Conservation (phyloP, 2,888 invertebrate species). For the Drosophila emarginata region DNA sequence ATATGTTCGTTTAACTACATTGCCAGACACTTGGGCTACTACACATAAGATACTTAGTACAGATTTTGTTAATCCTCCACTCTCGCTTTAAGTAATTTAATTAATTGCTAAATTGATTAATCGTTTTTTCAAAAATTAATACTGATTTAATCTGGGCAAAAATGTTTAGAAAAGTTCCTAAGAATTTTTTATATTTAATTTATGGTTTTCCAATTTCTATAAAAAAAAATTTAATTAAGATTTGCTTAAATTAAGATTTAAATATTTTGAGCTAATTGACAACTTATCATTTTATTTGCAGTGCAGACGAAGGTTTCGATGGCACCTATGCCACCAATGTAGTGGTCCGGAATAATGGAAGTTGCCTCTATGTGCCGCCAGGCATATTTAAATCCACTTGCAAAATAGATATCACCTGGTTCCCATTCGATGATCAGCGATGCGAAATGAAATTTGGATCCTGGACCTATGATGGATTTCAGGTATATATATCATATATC, state of each 20-base stretch:
- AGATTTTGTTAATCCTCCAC: neutral
- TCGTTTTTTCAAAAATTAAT: conserved; percentile 5
- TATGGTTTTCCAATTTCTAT: too few species aligned
- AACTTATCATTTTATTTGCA: conserved; percentile 80
- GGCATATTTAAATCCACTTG: conserved; percentile 99
- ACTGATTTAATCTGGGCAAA: conserved; percentile 13
- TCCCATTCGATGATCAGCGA: conserved; percentile 99
- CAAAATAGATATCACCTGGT: conserved; percentile 99
- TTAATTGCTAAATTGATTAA: neutral
- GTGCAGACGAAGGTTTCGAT: conserved; percentile 99
- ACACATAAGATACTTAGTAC: neutral
- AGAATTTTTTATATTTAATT: too few species aligned
- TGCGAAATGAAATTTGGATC: conserved; percentile 99
- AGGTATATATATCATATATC: conserved; percentile 84
- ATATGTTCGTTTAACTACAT: neutral
- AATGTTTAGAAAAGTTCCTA: too few species aligned
- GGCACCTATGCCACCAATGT: conserved; percentile 99
- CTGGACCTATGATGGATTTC: conserved; percentile 99
- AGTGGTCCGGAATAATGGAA: conserved; percentile 96
- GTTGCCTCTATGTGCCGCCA: conserved; percentile 97
- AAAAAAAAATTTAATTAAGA: too few species aligned
- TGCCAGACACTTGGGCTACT: neutral
- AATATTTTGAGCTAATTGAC: too few species aligned
- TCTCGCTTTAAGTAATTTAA: neutral
- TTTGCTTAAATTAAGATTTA: too few species aligned